Evolutionary conservation across 2,113 vertebrate species (phyloP), one percentile per base, ranked within the genome.

Genomic region (Limanda limanda): DNA sequence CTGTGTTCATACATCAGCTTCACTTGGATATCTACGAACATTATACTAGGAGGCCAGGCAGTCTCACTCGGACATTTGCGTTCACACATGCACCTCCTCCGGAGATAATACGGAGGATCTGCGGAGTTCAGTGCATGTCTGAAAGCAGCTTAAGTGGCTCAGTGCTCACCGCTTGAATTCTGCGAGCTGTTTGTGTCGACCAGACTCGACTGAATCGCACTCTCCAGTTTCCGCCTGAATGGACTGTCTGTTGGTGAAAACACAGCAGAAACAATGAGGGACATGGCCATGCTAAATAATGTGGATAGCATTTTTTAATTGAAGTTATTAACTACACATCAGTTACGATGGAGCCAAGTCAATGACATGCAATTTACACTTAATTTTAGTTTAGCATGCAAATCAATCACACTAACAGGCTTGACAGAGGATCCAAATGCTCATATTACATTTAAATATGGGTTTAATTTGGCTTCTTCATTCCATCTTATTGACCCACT

Each of bases 131-230:
- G 40, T 42, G 11, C 40, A 42, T 42, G 40, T 42, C 40, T 42
- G 40, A 42, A 42, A 42, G 40, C 40, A 12, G 40, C 40, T 42
- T 56, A 72, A 71, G 48, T 21, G 59, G 72, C 21, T 78, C 63
- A 63, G 54, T 37, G 78, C 97, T 97, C 93, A 99, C 98, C 98
- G 8, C 96, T 98, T 64, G 98, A 99, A 92, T 98, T 98, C 71
- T 98, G 97, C 2, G 96, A 98, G 93, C 96, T 99, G 92, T 98
- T 99, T 54, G 95, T 95, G 89, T 99, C 98, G 82, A 96, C 96
- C 81, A 96, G 96, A 92, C 96, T 97, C 82, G 97, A 96, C 86
- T 96, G 97, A 61, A 87, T 85, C 90, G 97, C 97, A 84, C 94
- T 91, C 92, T 99, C 97, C 82, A 96, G 90, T 93, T 97, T 96